A percentile compares a stretch with the other conserved stretches of the same genome.
phyloP scores from a whole-genome alignment of 1,140 invertebrate genomes.

The Meteorus sp. region DNA sequence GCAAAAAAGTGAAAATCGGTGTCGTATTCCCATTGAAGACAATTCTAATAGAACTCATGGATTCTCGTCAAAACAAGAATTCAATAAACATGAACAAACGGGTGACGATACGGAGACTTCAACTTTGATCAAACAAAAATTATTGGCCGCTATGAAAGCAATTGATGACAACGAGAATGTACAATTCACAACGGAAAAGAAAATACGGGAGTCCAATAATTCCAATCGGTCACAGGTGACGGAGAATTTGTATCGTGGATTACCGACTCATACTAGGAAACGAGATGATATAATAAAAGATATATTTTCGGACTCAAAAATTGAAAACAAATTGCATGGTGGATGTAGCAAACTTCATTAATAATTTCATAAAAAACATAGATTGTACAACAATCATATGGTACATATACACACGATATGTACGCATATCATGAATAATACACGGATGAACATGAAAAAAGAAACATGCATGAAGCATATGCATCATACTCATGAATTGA shows the following conservation, averaged over 20 bases:
- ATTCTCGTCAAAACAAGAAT: constrained; percentile 37
- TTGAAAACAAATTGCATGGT: constrained; percentile 28
- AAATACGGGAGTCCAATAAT: constrained; percentile 32
- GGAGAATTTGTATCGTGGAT: constrained; percentile 51
- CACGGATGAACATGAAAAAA: no score
- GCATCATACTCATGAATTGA: no score
- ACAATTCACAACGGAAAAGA: constrained; percentile 45
- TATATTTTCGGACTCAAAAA: constrained; percentile 42
- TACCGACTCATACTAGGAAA: constrained; percentile 46
- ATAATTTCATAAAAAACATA: constrained; percentile 3
- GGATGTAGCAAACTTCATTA: constrained; percentile 34
- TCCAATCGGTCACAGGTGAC: constrained; percentile 45
- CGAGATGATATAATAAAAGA: constrained; percentile 51
- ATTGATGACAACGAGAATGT: constrained; percentile 66
- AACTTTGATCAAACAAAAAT: constrained; percentile 61
- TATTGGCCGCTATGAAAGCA: constrained; percentile 66
- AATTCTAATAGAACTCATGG: no score
- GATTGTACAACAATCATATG: no score
- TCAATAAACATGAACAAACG: constrained; percentile 6
- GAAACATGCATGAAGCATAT: no score
- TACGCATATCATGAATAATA: neutral
- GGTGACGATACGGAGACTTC: constrained; percentile 42
- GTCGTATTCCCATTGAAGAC: no score
- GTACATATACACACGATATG: neutral
- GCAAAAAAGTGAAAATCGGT: no score